Evolutionary conservation across 1,140 invertebrate genomes (phyloP).

Genomic region (Drosophila grimshawi): DNA sequence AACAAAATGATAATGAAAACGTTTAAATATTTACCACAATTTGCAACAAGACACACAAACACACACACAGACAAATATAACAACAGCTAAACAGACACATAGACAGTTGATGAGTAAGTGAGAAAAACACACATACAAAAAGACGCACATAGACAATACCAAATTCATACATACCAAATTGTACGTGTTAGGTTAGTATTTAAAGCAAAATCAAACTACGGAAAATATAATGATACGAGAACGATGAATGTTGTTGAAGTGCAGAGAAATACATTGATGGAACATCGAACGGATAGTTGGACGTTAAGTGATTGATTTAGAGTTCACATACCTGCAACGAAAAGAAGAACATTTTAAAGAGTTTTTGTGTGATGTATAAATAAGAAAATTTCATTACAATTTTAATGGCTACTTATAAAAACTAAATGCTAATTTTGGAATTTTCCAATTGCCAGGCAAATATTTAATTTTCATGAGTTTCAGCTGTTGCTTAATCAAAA

Average conservation of each 20-base stretch:
- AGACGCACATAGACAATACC: slow-evolving; percentile 3
- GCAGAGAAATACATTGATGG: slow-evolving; percentile 66
- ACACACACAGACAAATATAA: slow-evolving; percentile 17
- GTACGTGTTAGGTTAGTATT: slow-evolving; percentile 36
- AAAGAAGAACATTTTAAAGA: slow-evolving; percentile 16
- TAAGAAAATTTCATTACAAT: too few relatives aligned
- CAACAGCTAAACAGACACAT: slow-evolving; percentile 26
- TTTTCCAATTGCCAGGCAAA: too few relatives aligned
- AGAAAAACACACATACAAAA: neutral
- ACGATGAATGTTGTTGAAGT: slow-evolving; percentile 46
- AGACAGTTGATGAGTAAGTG: slow-evolving; percentile 18
- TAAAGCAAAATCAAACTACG: slow-evolving; percentile 50
- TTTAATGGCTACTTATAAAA: too few relatives aligned
- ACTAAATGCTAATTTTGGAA: too few relatives aligned
- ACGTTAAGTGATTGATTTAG: slow-evolving; percentile 10
- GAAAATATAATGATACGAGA: slow-evolving; percentile 35
- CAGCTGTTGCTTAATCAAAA: neutral
- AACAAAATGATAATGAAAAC: slow-evolving; percentile 79
- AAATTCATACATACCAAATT: slow-evolving; percentile 6
- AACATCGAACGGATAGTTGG: slow-evolving; percentile 51
- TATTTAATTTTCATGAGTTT: neutral
- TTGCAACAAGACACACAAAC: slow-evolving; percentile 57
- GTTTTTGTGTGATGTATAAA: neutral
- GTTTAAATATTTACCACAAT: slow-evolving; percentile 80
- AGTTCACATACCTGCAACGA: slow-evolving; percentile 66